A percentile compares a stretch with the other conserved stretches of the same genome.
These are phyloP conservation scores for Neolamprologus fasciatus DNA, from an alignment of 2,113 vertebrate species.

Conservation along the genomic window DNA sequence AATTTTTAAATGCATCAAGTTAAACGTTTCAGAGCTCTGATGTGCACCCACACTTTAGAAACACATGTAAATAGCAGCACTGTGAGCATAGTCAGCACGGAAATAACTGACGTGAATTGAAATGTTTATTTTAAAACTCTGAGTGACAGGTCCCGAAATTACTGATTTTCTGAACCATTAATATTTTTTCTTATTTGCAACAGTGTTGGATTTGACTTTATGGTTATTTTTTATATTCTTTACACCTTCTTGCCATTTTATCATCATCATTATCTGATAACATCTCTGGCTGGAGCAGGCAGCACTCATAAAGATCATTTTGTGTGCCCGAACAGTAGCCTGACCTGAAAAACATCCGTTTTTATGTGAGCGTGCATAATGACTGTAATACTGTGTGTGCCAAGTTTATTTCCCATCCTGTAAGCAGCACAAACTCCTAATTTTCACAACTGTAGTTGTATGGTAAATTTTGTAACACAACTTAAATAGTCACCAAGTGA, in stretches of 20 bases:
- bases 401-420: not conserved
- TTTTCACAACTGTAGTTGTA: not conserved
- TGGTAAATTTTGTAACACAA: not conserved
- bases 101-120: not conserved
- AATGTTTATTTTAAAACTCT: not conserved
- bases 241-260: not conserved
- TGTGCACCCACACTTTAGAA: not conserved
- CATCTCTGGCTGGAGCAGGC: not conserved
- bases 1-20: not conserved
- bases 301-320: not conserved
- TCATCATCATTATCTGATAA: not conserved
- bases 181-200: not conserved
- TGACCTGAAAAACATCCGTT: not conserved
- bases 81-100: not conserved
- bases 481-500: not conserved
- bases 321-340: not conserved
- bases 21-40: not conserved
- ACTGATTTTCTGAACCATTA: not conserved
- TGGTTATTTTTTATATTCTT: not conserved
- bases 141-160: not conserved
- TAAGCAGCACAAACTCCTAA: not conserved
- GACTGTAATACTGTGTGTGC: not conserved
- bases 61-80: not conserved
- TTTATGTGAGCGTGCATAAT: not conserved
- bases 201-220: not conserved